A percentile compares a stretch with the other conserved stretches of the same genome.
Conservation (phyloP, 2,888 invertebrate genomes). For the Ichneumoninae sp. region DNA sequence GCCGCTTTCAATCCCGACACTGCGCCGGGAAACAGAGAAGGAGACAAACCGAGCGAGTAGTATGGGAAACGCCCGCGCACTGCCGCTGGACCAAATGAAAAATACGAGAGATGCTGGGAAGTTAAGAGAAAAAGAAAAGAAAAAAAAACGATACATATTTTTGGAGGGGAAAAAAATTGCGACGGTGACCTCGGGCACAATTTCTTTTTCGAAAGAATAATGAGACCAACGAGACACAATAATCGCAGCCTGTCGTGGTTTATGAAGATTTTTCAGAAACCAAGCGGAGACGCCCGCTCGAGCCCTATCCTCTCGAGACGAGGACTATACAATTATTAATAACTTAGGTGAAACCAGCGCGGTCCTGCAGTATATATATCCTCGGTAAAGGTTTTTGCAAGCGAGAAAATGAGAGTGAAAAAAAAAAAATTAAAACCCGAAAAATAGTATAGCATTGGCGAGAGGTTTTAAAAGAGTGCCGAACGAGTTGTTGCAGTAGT, state of each 20-base stretch:
- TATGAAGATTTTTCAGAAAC: conserved; percentile 52
- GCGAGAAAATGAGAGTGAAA: conserved; percentile 20
- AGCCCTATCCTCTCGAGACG: conserved; percentile 39
- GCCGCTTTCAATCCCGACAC: conserved; percentile 5
- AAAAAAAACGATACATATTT: neutral
- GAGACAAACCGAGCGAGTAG: conserved; percentile 44
- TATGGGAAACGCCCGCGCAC: conserved; percentile 57
- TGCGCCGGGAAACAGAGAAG: conserved; percentile 28
- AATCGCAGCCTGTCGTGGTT: conserved; percentile 47
- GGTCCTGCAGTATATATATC: conserved; percentile 2
- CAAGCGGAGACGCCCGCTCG: conserved; percentile 42
- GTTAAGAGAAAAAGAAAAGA: neutral
- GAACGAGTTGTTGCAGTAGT: conserved; percentile 25
- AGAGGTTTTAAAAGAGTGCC: conserved; percentile 54
- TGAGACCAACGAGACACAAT: conserved; percentile 10
- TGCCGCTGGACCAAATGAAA: conserved; percentile 45
- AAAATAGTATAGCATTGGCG: conserved; percentile 43
- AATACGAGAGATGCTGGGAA: conserved; percentile 20
- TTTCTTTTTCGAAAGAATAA: conserved; percentile 27
- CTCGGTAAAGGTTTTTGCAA: conserved; percentile 49
- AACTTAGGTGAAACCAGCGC: conserved; percentile 62
- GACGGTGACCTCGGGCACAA: conserved; percentile 41
- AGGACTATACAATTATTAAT: conserved; percentile 65
- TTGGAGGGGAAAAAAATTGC: neutral
- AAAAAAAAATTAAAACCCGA: conserved; percentile 10